A percentile compares a stretch with the other conserved stretches of the same genome.
Conservation (phyloP, 1,140 invertebrate genomes). For the Pantala flavescens region DNA sequence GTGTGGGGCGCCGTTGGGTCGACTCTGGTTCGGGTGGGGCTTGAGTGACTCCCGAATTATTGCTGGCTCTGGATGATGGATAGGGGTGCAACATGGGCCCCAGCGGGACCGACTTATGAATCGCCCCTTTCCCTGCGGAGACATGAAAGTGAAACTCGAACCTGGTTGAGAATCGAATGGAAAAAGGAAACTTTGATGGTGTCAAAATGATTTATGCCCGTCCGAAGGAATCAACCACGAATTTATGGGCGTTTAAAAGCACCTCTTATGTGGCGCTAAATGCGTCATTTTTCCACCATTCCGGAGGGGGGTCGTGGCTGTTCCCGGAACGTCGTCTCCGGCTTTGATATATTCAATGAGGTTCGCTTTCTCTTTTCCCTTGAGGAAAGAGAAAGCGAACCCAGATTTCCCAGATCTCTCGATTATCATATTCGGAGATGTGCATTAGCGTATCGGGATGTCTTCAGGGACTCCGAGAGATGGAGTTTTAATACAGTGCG, state of each 20-base stretch:
- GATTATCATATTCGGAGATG: too few relatives aligned
- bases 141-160: neutral
- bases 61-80: neutral
- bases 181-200: neutral
- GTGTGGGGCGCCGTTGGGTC: neutral
- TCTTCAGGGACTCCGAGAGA: too few relatives aligned
- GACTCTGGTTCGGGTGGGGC: neutral
- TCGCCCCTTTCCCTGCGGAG: neutral
- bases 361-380: neutral
- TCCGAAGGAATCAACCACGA: neutral
- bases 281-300: neutral
- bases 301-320: neutral
- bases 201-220: neutral
- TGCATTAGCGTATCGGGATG: too few relatives aligned
- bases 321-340: neutral
- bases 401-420: too few relatives aligned
- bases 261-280: neutral
- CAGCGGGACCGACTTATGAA: neutral
- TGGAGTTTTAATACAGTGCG: too few relatives aligned
- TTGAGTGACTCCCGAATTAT: conserved; percentile 5
- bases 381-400: too few relatives aligned
- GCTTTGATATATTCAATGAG: neutral
- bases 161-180: neutral
- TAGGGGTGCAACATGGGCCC: neutral
- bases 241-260: neutral